A percentile compares a stretch with the other conserved stretches of the same genome.
Evolutionary conservation across 2,113 vertebrate genomes (phyloP).

Genomic region (Baryphthengus martii): DNA sequence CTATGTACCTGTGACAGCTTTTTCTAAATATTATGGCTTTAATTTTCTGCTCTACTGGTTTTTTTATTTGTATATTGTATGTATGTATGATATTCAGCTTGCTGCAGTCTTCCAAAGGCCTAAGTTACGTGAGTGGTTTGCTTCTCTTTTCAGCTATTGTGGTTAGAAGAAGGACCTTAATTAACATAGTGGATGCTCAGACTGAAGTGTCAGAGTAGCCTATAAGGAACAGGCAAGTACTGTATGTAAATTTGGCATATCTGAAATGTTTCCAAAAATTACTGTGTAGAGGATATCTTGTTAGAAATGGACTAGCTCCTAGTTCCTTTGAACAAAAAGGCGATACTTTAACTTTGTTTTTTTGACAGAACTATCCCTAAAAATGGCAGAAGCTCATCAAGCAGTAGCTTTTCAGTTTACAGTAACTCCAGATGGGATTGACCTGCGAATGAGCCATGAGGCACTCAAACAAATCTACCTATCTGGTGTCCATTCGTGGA

Average conservation of each 20-base stretch:
- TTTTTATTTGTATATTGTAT: background rate
- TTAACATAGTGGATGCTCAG: background rate
- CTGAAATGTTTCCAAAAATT: background rate
- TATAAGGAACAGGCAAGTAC: constrained; percentile 2
- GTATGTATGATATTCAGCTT: background rate
- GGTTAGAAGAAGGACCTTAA: background rate
- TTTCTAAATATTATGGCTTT: background rate
- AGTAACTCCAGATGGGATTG: constrained; percentile 91
- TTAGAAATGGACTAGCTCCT: background rate
- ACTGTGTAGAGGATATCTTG: background rate
- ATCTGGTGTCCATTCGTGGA: constrained; percentile 92
- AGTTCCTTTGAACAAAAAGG: background rate
- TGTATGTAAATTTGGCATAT: background rate
- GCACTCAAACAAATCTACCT: constrained; percentile 92
- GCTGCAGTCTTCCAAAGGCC: background rate
- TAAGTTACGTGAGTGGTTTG: background rate
- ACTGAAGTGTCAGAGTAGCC: background rate
- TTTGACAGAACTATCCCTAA: constrained; percentile 23
- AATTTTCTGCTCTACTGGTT: background rate
- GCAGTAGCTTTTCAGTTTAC: constrained; percentile 97
- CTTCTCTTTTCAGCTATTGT: background rate
- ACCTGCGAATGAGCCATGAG: constrained; percentile 90
- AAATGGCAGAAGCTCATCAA: constrained; percentile 96
- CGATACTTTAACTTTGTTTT: background rate
- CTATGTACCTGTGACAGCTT: fast-evolving